Evolutionary conservation across 1,140 invertebrate genomes (phyloP).

Genomic region (Solenopsis fugax): DNA sequence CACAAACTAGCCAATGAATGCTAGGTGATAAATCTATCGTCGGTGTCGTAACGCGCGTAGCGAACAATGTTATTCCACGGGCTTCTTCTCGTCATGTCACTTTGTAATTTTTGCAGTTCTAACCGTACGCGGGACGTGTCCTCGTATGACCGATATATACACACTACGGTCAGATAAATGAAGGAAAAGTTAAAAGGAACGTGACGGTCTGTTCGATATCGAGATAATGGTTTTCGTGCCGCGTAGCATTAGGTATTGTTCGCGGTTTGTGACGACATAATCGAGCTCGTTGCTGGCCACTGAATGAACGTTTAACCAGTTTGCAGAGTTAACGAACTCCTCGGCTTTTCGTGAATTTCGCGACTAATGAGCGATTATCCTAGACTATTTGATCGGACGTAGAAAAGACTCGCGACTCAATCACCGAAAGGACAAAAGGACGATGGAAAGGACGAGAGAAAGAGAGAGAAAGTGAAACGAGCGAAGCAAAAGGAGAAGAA

Average conservation of each 20-base stretch:
- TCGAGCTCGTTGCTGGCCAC: constrained; percentile 4
- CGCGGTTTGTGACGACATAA: constrained; percentile 7
- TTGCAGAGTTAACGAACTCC: constrained; percentile 35
- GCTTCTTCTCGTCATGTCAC: constrained; percentile 30
- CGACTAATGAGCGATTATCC: constrained; percentile 54
- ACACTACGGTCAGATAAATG: not conserved
- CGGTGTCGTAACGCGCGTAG: not conserved
- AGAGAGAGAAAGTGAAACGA: not conserved
- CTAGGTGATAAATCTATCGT: constrained; percentile 65
- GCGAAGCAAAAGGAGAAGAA: not conserved
- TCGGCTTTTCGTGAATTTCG: not conserved
- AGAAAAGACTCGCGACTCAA: constrained; percentile 25
- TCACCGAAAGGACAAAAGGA: constrained; percentile 25
- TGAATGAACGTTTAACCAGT: constrained; percentile 41
- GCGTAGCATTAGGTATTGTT: not conserved
- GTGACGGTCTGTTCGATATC: not conserved
- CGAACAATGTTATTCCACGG: constrained; percentile 46
- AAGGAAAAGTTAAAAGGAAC: constrained; percentile 34
- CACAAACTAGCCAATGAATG: constrained; percentile 50
- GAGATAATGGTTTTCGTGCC: constrained; percentile 24
- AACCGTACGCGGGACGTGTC: not conserved
- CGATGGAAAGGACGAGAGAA: not conserved
- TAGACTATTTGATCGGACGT: constrained; percentile 18
- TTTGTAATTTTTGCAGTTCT: constrained; percentile 67
- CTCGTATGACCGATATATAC: not conserved